Percentiles rank a stretch among this genome's conserved stretches.
Conservation (phyloP, 2,113 vertebrate species). For the Stegostoma tigrinum region DNA sequence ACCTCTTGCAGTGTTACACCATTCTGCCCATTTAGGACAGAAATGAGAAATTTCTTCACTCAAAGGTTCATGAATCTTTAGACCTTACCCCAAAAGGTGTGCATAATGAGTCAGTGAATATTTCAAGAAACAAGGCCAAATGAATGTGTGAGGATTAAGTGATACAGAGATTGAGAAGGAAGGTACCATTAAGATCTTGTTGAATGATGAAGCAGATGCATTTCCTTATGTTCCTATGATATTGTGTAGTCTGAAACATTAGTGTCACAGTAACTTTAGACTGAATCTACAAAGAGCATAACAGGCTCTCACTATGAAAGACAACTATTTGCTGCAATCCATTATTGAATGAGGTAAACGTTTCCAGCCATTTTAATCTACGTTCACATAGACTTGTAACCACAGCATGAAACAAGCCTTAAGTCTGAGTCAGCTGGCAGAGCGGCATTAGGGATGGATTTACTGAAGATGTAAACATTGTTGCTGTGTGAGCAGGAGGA, state of each 20-base stretch:
- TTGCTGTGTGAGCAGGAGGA: neutral
- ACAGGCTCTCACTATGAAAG: neutral
- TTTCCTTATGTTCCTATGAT: neutral
- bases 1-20: no score
- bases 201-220: no score
- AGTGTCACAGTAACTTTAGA: neutral
- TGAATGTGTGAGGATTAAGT: neutral
- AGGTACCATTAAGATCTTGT: neutral
- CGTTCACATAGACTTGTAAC: neutral
- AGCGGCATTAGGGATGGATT: neutral
- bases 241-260: neutral
- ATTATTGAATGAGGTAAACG: neutral
- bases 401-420: neutral
- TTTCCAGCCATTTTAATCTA: neutral
- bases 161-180: neutral
- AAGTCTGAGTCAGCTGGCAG: neutral
- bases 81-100: no score
- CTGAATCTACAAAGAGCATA: neutral
- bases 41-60: no score
- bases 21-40: no score
- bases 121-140: neutral
- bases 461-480: neutral
- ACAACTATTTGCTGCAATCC: neutral
- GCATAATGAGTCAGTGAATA: neutral
- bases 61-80: no score